Percentiles rank a stretch among this genome's conserved stretches.
Conservation (phyloP, 2,888 invertebrate species). For the Fissipunctia ypsillon region DNA sequence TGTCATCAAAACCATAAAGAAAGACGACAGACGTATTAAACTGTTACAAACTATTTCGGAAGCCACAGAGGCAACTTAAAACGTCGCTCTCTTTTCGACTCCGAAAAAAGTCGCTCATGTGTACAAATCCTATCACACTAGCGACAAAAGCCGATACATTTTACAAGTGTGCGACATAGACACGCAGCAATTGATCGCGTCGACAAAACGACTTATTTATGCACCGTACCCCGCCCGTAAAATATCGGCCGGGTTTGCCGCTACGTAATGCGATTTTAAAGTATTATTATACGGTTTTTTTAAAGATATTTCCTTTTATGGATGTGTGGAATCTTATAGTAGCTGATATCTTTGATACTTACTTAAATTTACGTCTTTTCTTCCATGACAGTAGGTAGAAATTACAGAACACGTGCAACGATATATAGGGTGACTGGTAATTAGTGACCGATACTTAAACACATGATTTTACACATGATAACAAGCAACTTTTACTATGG, state of each 20-base stretch:
- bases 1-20: background rate
- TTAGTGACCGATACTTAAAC: no score
- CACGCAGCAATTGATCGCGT: constrained; percentile 75
- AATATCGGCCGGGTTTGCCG: constrained; percentile 46
- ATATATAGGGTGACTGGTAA: no score
- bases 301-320: background rate
- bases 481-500: no score
- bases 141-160: constrained; percentile 62
- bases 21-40: background rate
- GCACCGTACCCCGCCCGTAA: constrained; percentile 65
- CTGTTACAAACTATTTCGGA: background rate
- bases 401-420: no score
- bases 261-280: constrained; percentile 58
- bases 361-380: no score
- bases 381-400: no score
- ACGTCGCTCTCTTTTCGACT: background rate
- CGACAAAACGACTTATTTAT: constrained; percentile 76
- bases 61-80: background rate
- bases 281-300: constrained; percentile 19
- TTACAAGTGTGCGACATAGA: constrained; percentile 65
- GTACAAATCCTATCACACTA: constrained; percentile 48
- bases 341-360: background rate
- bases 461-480: no score
- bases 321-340: background rate
- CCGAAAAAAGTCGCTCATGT: constrained; percentile 24